Evolutionary conservation across 2,888 invertebrate species (phyloP), one percentile per base, ranked within the genome.

Genomic region (Graphium colonna): DNA sequence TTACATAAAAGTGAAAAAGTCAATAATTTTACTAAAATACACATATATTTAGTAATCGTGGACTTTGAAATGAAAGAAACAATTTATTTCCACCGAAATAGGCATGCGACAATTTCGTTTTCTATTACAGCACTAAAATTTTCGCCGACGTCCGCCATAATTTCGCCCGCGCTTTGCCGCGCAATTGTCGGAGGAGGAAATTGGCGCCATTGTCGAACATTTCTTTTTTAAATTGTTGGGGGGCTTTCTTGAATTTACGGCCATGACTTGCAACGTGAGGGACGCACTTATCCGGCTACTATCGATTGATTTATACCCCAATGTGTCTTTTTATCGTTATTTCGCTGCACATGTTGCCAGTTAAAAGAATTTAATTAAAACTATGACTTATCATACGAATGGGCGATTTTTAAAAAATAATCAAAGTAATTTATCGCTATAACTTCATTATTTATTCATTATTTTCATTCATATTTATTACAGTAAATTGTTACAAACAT

Each of bases 161-260:
- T 83, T 82, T 81, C 82, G 83, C 82, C 82, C 73, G 72, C 75
- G 79, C 79, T 84, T 81, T 82, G 76, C 74, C 70, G 73, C 74
- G 74, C 76, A 73, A 75, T 78, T 64, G 71, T 71, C 71, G 77
- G 72, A 79, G 82, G 82, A 80, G 87, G 83, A 83, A 87, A 87
- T 88, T 84, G 86, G 84, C 82, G 79, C 83, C 78, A 83, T 86
- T 87, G 87, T 86, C 85, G 86, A 79, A 82, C 79, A 80, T 86
- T 83, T 80, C 83, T 76, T 76, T 86, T 87, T 84, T 86, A 89
- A 87, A 33, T 33, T 33, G 33, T n/a, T 86, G 85, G 84, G 84
- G 88, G 83, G 81, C 82, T 85, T 88, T 85, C 86, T 88, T 85
- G 80, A 85, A 87, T 87, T 87, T 83, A 82, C 85, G 84, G 82